Percentiles rank a stretch among this genome's conserved stretches.
These are phyloP conservation scores for Scotopteryx bipunctaria DNA, from an alignment of 2,888 invertebrate species.

Conservation along the genomic window DNA sequence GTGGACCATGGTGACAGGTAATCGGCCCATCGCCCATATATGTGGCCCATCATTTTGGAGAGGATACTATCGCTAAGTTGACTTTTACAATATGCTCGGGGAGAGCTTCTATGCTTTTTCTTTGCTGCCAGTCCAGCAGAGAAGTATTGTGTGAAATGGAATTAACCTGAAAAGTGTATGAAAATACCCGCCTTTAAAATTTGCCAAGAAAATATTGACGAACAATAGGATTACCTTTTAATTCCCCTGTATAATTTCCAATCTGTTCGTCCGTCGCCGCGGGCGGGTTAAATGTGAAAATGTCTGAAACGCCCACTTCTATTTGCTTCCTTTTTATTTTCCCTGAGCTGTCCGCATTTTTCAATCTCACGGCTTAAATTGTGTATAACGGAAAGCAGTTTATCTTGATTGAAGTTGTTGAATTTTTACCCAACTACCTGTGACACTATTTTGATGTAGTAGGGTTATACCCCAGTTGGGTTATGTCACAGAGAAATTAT, in stretches of 20 bases:
- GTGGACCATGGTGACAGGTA: no score
- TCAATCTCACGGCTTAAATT: constrained; percentile 53
- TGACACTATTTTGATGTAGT: no score
- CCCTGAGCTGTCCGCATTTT: constrained; percentile 48
- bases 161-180: no score
- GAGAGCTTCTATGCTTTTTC: no score
- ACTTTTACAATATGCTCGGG: no score
- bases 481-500: not conserved
- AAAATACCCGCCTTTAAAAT: no score
- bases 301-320: constrained; percentile 19
- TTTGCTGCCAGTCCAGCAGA: no score
- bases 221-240: constrained; percentile 9
- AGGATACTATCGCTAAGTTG: no score
- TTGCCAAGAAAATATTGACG: not conserved
- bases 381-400: constrained; percentile 31
- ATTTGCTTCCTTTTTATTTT: constrained; percentile 12
- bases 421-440: not conserved
- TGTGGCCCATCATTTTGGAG: no score
- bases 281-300: constrained; percentile 46
- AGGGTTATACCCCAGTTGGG: no score
- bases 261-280: constrained; percentile 64
- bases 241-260: constrained; percentile 50
- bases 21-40: no score
- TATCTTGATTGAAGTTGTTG: constrained; percentile 11
- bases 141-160: no score